Conservation (phyloP, 1,140 invertebrate species). For the Coptotermes formosanus region DNA sequence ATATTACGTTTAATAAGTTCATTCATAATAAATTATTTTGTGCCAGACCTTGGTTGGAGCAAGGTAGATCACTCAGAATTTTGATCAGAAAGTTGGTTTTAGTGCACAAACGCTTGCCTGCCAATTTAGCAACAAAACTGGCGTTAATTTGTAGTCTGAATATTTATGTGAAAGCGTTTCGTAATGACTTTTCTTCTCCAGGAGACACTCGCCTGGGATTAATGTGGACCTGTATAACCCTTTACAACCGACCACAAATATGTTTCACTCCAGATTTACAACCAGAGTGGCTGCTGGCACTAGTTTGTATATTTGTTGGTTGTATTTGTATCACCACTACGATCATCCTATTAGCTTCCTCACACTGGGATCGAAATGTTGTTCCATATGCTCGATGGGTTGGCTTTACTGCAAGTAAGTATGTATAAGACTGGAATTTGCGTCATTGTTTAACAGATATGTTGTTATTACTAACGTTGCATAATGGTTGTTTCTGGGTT, state of each 20-base stretch:
- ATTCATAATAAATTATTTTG: no score
- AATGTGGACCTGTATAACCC: slow-evolving; percentile 91
- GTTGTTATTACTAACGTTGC: not conserved
- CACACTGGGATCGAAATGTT: slow-evolving; percentile 87
- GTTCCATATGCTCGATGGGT: slow-evolving; percentile 92
- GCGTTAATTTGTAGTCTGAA: no score
- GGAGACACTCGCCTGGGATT: slow-evolving; percentile 86
- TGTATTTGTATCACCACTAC: slow-evolving; percentile 91
- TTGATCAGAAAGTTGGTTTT: not conserved
- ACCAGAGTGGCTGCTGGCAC: slow-evolving; percentile 85
- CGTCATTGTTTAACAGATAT: slow-evolving; percentile 30
- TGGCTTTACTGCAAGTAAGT: slow-evolving; percentile 90
- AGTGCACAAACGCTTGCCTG: not conserved
- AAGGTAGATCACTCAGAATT: not conserved
- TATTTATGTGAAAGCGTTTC: not conserved
- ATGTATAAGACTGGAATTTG: not conserved
- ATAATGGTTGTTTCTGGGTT: no score
- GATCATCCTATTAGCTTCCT: slow-evolving; percentile 80
- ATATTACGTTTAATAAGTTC: not conserved
- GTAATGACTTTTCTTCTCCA: slow-evolving; percentile 42
- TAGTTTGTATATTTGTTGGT: slow-evolving; percentile 89
- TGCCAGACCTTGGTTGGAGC: no score
- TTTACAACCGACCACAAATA: slow-evolving; percentile 83
- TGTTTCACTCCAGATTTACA: slow-evolving; percentile 85
- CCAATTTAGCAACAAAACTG: not conserved